Evolutionary conservation across 2,797 vertebrate genomes (phyloP).

Genomic region (Myiotriccus ornatus): DNA sequence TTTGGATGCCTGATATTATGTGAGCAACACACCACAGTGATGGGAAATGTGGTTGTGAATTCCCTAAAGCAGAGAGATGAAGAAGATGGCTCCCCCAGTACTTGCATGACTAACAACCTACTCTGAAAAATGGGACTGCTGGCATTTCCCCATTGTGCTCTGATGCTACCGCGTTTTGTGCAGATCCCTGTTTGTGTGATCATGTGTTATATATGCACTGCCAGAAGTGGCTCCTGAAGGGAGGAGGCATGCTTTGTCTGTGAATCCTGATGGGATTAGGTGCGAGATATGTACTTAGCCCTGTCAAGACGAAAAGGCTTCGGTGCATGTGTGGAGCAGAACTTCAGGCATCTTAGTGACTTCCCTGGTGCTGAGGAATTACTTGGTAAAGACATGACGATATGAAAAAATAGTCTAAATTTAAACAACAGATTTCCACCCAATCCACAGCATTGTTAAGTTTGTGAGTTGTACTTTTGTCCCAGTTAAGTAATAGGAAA

Average conservation of each 20-base stretch:
- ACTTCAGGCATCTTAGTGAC: background rate
- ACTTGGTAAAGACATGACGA: background rate
- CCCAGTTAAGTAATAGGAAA: background rate
- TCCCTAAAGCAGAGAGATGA: background rate
- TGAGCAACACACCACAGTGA: background rate
- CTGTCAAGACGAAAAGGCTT: constrained; percentile 21
- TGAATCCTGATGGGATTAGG: background rate
- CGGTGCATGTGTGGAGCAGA: constrained; percentile 6
- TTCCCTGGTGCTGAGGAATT: background rate
- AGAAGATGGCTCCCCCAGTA: background rate
- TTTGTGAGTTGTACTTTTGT: background rate
- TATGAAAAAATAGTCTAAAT: background rate
- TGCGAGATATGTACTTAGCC: background rate
- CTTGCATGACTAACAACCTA: background rate
- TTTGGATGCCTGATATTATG: background rate
- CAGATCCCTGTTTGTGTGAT: background rate
- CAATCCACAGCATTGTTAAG: background rate
- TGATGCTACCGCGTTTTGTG: rapidly evolving
- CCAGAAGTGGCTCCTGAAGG: background rate
- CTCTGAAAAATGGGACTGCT: background rate
- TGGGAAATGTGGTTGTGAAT: background rate
- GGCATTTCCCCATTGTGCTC: rapidly evolving
- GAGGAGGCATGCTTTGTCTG: background rate
- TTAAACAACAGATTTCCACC: background rate
- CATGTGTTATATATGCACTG: rapidly evolving